phyloP scores from a whole-genome alignment of 2,113 vertebrate genomes.

The Egretta garzetta region DNA sequence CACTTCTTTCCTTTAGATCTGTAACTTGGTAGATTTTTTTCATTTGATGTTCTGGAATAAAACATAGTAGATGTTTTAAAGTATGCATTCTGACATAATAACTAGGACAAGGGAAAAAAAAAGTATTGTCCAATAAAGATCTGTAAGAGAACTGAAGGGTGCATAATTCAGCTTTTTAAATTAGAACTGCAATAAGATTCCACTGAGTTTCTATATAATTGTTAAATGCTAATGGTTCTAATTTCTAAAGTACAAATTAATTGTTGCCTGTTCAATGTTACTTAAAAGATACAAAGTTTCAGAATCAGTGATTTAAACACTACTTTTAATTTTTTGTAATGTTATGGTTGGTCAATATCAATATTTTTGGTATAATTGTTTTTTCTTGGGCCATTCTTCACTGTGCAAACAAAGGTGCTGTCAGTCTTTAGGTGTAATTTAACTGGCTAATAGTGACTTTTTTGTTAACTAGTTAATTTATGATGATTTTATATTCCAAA shows the following conservation, averaged over 20 bases:
- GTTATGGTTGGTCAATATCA: background rate
- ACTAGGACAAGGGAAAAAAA: background rate
- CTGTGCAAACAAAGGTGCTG: rapidly evolving
- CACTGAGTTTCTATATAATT: background rate
- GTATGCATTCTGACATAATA: background rate
- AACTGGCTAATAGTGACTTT: background rate
- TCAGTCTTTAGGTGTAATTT: background rate
- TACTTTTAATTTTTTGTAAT: background rate
- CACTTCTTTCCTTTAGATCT: background rate
- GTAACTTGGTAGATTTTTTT: background rate
- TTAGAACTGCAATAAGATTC: background rate
- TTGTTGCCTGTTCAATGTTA: background rate
- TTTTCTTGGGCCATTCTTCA: background rate
- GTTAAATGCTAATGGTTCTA: background rate
- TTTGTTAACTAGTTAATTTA: background rate
- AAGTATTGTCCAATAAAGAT: background rate
- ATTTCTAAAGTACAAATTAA: background rate
- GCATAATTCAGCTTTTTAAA: background rate
- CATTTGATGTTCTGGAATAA: background rate
- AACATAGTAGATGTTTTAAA: background rate
- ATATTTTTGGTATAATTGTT: background rate
- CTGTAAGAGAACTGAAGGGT: background rate
- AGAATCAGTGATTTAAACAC: background rate
- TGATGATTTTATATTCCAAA: background rate
- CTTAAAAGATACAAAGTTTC: background rate